phyloP scores from a whole-genome alignment of 1,140 invertebrate species.

The Ctenoplectra terminalis region DNA sequence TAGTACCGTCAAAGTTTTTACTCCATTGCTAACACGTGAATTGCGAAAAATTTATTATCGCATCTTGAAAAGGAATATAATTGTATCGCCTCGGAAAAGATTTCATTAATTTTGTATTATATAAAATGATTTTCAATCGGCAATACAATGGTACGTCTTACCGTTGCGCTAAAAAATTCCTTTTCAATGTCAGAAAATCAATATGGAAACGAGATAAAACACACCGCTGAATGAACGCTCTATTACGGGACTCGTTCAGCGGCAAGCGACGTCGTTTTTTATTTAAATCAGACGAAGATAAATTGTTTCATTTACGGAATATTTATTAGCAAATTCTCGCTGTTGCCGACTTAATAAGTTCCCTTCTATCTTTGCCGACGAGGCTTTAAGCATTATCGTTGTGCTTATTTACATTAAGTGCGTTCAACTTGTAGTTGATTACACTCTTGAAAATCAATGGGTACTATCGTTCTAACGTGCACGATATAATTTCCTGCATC shows the following conservation, averaged over 20 bases:
- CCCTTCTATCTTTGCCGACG: conserved; percentile 7
- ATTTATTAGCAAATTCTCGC: conserved; percentile 34
- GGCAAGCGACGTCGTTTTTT: conserved; percentile 21
- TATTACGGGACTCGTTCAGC: neutral
- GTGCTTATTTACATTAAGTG: conserved; percentile 35
- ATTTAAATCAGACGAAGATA: conserved; percentile 36
- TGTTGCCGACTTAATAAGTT: conserved; percentile 16
- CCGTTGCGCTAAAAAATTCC: neutral
- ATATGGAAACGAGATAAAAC: conserved; percentile 4
- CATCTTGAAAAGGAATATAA: too few species aligned
- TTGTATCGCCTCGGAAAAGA: too few species aligned
- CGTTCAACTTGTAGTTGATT: conserved; percentile 29
- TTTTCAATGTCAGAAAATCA: conserved; percentile 13
- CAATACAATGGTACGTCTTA: neutral
- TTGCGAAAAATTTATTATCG: too few species aligned
- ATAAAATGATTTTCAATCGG: too few species aligned
- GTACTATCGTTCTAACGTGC: conserved; percentile 17
- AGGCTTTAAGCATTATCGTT: conserved; percentile 13
- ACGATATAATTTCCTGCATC: neutral
- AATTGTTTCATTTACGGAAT: conserved; percentile 36
- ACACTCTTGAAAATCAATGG: conserved; percentile 33
- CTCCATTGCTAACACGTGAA: too few species aligned
- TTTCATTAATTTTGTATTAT: too few species aligned
- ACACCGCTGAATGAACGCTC: neutral
- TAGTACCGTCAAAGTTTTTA: neutral